Evolutionary conservation across 2,888 invertebrate species (phyloP).

Genomic region (Polymixis flavicincta): DNA sequence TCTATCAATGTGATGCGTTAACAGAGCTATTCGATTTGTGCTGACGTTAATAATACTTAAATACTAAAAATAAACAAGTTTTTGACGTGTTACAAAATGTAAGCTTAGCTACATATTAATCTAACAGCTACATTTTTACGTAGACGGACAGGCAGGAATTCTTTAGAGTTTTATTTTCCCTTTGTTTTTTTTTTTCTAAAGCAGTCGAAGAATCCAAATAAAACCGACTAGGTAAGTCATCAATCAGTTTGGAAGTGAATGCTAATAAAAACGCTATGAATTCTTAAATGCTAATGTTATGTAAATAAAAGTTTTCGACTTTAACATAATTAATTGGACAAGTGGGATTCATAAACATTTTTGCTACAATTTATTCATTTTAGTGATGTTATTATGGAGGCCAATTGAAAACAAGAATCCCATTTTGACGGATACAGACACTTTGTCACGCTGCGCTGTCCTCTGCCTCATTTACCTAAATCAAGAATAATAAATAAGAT

Average conservation of each 20-base stretch:
- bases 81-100: slow-evolving; percentile 33
- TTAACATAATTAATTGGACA: slow-evolving; percentile 37
- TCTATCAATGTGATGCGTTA: slow-evolving; percentile 37
- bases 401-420: slow-evolving; percentile 19
- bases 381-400: slow-evolving; percentile 9
- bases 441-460: too few relatives aligned
- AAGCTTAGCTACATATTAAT: slow-evolving; percentile 27
- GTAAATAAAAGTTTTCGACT: slow-evolving; percentile 37
- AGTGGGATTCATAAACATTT: slow-evolving; percentile 6
- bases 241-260: slow-evolving; percentile 27
- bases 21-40: slow-evolving; percentile 32
- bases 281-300: slow-evolving; percentile 35
- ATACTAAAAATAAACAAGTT: slow-evolving; percentile 49
- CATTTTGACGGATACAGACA: slow-evolving; percentile 34
- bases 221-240: slow-evolving; percentile 38
- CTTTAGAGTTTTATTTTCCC: slow-evolving; percentile 10
- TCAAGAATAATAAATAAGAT: slow-evolving; percentile 35
- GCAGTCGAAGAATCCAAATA: slow-evolving; percentile 37
- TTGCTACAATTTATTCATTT: slow-evolving; percentile 23
- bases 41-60: slow-evolving; percentile 30
- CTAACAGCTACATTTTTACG: slow-evolving; percentile 15
- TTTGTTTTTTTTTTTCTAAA: slow-evolving; percentile 32
- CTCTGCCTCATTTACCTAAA: slow-evolving; percentile 16
- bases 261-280: slow-evolving; percentile 41
- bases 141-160: slow-evolving; percentile 16